phyloP scores from a whole-genome alignment of 2,888 invertebrate genomes.

The Calameuta pallipes region DNA sequence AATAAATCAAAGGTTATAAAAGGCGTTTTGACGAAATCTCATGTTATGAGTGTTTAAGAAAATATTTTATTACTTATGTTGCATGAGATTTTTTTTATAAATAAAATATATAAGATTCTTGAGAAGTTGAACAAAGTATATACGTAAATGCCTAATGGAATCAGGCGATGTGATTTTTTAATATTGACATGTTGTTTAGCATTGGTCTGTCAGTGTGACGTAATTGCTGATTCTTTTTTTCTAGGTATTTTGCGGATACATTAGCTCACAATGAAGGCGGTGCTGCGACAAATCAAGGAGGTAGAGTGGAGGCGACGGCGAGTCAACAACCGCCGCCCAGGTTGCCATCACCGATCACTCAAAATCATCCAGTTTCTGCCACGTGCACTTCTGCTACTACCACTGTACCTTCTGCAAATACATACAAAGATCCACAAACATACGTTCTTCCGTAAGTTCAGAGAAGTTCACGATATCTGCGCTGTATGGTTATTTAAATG shows the following conservation, averaged over 20 bases:
- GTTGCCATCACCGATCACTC: constrained; percentile 51
- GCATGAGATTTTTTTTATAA: not conserved
- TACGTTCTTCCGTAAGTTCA: constrained; percentile 62
- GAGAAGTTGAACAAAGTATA: not conserved
- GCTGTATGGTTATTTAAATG: not conserved
- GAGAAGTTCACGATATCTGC: not conserved
- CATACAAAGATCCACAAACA: constrained; percentile 59
- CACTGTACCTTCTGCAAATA: constrained; percentile 49
- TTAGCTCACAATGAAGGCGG: constrained; percentile 67
- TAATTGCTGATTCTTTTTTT: constrained; percentile 9
- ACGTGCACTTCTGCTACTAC: constrained; percentile 53
- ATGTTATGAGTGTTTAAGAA: not conserved
- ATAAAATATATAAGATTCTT: not conserved
- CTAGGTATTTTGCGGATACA: constrained; percentile 69
- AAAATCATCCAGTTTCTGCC: constrained; percentile 53
- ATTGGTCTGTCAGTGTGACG: not conserved
- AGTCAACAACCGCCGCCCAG: constrained; percentile 45
- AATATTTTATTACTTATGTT: not conserved
- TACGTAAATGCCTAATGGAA: not conserved
- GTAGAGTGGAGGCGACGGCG: constrained; percentile 48
- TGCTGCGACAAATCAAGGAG: constrained; percentile 47
- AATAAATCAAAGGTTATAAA: not conserved
- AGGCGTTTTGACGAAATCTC: not conserved
- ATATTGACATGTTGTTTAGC: not conserved
- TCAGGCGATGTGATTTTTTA: not conserved